phyloP scores from a whole-genome alignment of 2,113 vertebrate species.

The Callospermophilus lateralis region DNA sequence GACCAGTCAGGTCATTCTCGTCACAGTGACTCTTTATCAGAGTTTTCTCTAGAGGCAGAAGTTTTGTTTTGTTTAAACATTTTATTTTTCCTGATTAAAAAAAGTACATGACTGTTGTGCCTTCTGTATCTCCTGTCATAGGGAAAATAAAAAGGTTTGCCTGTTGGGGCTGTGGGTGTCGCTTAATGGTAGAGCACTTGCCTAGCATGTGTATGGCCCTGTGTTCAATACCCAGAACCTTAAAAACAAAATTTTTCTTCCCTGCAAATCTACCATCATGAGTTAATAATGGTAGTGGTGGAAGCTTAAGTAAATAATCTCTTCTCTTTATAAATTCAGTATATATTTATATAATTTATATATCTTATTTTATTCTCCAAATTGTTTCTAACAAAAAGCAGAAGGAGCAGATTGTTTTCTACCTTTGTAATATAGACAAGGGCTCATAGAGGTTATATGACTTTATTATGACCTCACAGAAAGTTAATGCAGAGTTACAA shows the following conservation, averaged over 20 bases:
- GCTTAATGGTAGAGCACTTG: background rate
- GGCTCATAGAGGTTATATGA: background rate
- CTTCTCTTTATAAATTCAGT: background rate
- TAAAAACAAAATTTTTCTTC: background rate
- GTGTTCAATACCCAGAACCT: background rate
- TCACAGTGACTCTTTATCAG: background rate
- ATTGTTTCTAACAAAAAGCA: background rate
- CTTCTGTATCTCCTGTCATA: background rate
- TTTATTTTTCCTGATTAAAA: background rate
- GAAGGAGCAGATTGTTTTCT: background rate
- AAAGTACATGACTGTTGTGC: background rate
- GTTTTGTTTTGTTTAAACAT: slow-evolving; percentile 36
- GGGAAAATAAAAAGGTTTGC: background rate
- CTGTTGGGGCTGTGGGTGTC: background rate
- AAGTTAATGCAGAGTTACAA: slow-evolving; percentile 9
- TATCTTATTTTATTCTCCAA: background rate
- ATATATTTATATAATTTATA: background rate
- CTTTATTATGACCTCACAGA: background rate
- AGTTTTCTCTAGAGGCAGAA: background rate
- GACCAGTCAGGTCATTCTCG: background rate
- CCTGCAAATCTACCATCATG: background rate
- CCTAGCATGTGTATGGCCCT: background rate
- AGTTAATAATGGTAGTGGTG: background rate
- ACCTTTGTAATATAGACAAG: background rate
- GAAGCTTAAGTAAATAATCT: background rate